Evolutionary conservation across 1,140 invertebrate genomes (phyloP), one percentile per base, ranked within the genome.

Genomic region (Brachionus calyciflorus): DNA sequence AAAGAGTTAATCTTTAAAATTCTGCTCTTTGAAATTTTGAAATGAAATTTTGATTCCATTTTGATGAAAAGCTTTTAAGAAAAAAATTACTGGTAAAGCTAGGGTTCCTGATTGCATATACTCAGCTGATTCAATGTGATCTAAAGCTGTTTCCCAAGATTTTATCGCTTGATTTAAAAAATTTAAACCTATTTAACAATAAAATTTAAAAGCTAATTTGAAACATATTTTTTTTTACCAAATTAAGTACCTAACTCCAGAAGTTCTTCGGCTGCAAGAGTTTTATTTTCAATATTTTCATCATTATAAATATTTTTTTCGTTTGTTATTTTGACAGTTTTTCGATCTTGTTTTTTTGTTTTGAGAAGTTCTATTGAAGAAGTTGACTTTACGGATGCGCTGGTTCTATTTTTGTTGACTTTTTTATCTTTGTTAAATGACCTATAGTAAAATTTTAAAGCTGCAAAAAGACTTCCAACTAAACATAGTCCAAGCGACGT

Each of bases 61-160:
- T n/a, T n/a, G n/a, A n/a, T n/a, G n/a, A n/a, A n/a, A n/a, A n/a
- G n/a, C n/a, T n/a, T n/a, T n/a, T n/a, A n/a, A n/a, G n/a, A n/a
- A n/a, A n/a, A n/a, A n/a, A n/a, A n/a, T n/a, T n/a, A 73, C 69
- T 19, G 69, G 69, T 40, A 73, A 37, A 33, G 69, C 69, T 0
- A 73, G n/a, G 17, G 69, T 73, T 10, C 51, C 26, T 14, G 69
- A 73, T 33, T 40, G 24, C 69, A 73, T 73, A 33, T 73, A 73
- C 17, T 37, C 28, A 51, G 69, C 46, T 5, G 69, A 49, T 30
- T 73, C 69, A 12, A 73, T 73, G n/a, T 37, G 37, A 55, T 73
- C 69, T 6, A 73, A 17, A 40, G 69, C 69, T 24, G 69, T 73
- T 55, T 73, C 69, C 69, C 69, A 73, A 21, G 69, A 73, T 24